Evolutionary conservation across 2,888 invertebrate genomes (phyloP).

Genomic region (Temnothorax rugatulus): DNA sequence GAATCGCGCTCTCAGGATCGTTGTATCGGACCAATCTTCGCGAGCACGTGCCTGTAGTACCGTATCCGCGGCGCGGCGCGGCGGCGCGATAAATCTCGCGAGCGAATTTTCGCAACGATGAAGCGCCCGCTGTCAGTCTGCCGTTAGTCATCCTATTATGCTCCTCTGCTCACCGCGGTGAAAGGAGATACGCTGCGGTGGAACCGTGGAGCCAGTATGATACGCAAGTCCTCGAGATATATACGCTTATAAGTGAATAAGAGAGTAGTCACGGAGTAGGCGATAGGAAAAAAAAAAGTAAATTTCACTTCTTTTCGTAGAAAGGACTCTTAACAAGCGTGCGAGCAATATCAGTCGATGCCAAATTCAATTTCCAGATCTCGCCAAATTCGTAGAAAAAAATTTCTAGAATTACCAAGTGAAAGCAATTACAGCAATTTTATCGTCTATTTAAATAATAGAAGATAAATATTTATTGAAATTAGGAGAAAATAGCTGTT

Average conservation of each 20-base stretch:
- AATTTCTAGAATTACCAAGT: not conserved
- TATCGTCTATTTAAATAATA: not conserved
- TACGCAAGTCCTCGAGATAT: conserved; percentile 58
- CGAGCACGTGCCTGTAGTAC: conserved; percentile 46
- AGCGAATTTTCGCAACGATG: conserved; percentile 71
- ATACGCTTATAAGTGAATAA: conserved; percentile 45
- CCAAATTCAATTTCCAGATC: not conserved
- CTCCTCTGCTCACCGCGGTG: conserved; percentile 63
- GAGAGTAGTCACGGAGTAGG: not conserved
- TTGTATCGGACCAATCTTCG: conserved; percentile 22
- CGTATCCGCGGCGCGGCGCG: not conserved
- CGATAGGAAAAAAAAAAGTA: not conserved
- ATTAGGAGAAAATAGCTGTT: not conserved
- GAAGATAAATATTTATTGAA: not conserved
- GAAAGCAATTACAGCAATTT: not conserved
- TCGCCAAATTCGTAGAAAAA: not conserved
- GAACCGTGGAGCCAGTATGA: conserved; percentile 56
- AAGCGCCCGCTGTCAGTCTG: conserved; percentile 47
- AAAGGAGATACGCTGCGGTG: conserved; percentile 66
- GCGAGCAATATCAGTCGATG: not conserved
- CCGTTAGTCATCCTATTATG: conserved; percentile 75
- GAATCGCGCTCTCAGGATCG: conserved; percentile 34
- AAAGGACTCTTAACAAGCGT: not conserved
- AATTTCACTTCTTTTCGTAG: not conserved
- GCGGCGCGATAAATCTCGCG: conserved; percentile 68